Base-by-base conservation (phyloP, 2,797 vertebrate species). In the Halcyon leucocephala region DNA sequence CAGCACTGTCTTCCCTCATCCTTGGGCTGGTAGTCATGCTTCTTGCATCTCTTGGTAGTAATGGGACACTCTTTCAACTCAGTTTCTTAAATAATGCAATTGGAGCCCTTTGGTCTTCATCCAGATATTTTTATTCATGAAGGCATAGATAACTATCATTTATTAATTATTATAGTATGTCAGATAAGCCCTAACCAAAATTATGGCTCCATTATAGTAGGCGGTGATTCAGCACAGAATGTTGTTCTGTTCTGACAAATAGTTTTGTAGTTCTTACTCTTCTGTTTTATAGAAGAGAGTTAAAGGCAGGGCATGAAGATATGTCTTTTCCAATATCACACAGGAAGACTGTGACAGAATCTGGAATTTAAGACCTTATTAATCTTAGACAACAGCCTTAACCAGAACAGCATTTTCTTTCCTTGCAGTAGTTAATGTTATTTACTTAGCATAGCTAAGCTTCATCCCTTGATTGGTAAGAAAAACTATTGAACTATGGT, bases 321-420 rank as follows among this genome's bases (percentile, higher is more conserved):
- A 71, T 0, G 61, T 90, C 42, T 91, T 81, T 72, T 88, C 64
- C 48, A 41, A 14, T 81, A 83, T 93, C 58, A 51, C 60, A 49
- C 4, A 64, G 87, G 14, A 82, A 80, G 58, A 73, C 77, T 71
- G 39, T 82, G 82, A 76, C 73, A 62, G 58, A 90, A 76, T 71
- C 24, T 90, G 60, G 64, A 80, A 92, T 94, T 91, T 93, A 94
- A 73, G 71, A 58, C 61, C 17, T 89, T 91, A 77, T 90, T 93
- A 86, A 93, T 92, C 73, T 58, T 60, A 77, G 60, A 74, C 61
- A 22, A 26, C 41, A 80, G 48, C 41, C 10, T 48, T 92, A 93
- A 89, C 35, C 62, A 82, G 55, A 93, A 60, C 7, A 82, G 28
- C 28, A 46, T 86, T 95, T 93, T 82, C 86, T 79, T 93, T 65